Base-by-base conservation (phyloP, 2,113 vertebrate genomes). In the Passer montanus region DNA sequence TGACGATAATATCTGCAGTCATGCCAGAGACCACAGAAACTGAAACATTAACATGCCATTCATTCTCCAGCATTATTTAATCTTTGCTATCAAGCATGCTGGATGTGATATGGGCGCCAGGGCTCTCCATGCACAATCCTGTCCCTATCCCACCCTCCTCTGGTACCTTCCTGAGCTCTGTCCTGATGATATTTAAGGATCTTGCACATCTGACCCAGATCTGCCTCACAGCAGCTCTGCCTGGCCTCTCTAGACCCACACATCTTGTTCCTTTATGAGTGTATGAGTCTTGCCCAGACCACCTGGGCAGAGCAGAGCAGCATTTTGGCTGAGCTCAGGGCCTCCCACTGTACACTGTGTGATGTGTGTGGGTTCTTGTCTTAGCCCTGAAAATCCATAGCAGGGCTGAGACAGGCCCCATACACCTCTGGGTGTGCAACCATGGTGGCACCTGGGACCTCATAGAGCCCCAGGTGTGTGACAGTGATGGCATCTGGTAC, bases 51-150 rank as follows among this genome's bases (percentile, higher is more conserved):
- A 23, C 74, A 2, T 33, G 52, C 69, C 27, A 1, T 46, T 79
- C 30, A 2, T 28, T 70, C 85, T 59, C 75, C 4, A 33, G 55
- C 64, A 13, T 21, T 9, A 31, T 28, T 69, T 35, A 35, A 46
- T 7, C 73, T 66, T 11, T 2, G 5, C 59, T 44, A 7, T 30
- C 39, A 8, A 7, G 41, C 0, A 0, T 3, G 11, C 52, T 37
- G 72, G 59, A 13, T 10, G 8, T 2, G 30, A 66, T 39, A 31
- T 0, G 5, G 60, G n/a, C 5, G 5, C 43, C 6, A 11, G 74
- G 69, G 50, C 55, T 66, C 75, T 23, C 11, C 55, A 19, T 23
- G 19, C 6, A 5, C 41, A 7, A 35, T 9, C 44, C 73, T 35
- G 43, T 6, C 23, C 23, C 62, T 20, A 7, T 3, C 13, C 35